A percentile compares a stretch with the other conserved stretches of the same genome.
phyloP scores from a whole-genome alignment of 1,140 invertebrate species.

The Solen grandis region DNA sequence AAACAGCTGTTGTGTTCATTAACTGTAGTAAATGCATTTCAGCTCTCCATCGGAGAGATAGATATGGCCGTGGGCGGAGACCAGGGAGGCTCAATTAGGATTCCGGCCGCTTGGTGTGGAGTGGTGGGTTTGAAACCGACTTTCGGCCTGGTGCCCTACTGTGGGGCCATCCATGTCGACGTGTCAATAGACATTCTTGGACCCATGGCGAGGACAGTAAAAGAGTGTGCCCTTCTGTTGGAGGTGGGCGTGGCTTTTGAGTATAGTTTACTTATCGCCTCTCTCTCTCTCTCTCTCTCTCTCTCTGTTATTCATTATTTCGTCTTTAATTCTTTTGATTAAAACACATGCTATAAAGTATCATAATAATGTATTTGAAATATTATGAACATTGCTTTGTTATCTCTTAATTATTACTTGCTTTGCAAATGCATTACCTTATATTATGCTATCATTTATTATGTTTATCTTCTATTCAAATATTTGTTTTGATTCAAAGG shows the following conservation, averaged over 20 bases:
- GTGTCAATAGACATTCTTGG: constrained; percentile 72
- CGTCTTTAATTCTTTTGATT: not conserved
- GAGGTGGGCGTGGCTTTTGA: constrained; percentile 55
- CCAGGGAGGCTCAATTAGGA: constrained; percentile 73
- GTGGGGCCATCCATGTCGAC: constrained; percentile 61
- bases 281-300: not conserved
- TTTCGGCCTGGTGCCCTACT: constrained; percentile 74
- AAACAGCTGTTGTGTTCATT: not conserved
- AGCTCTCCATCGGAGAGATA: constrained; percentile 62
- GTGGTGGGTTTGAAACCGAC: constrained; percentile 77
- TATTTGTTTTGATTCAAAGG: no score
- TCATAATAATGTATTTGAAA: not conserved
- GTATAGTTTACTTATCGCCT: not conserved
- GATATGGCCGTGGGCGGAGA: constrained; percentile 73
- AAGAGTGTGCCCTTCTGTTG: constrained; percentile 71
- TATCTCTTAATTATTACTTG: not conserved
- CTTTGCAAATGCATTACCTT: not conserved
- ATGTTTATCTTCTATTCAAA: not conserved
- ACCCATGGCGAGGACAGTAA: constrained; percentile 70
- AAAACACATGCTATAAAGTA: not conserved
- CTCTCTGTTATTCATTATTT: no score
- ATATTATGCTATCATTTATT: not conserved
- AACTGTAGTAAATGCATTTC: not conserved
- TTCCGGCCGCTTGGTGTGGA: constrained; percentile 73
- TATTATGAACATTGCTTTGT: not conserved